Percentiles rank a stretch among this genome's conserved stretches.
These are phyloP conservation scores for Erebia palarica DNA, from an alignment of 2,888 invertebrate genomes.

Conservation along the genomic window DNA sequence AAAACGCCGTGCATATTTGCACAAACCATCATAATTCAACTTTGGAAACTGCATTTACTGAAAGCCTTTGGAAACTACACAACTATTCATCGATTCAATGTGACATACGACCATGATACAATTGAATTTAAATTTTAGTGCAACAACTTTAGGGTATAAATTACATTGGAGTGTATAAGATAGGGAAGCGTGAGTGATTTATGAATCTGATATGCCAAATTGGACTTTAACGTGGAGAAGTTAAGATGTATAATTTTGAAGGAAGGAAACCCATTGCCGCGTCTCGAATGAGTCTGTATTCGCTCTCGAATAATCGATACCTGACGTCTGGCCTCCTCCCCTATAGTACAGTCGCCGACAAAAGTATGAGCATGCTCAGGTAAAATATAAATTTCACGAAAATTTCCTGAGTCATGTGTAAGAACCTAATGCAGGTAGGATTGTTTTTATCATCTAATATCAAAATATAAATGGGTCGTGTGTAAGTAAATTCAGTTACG, in stretches of 20 bases:
- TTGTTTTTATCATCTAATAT: too few species aligned
- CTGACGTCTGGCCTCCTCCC: constrained; percentile 75
- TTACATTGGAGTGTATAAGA: constrained; percentile 48
- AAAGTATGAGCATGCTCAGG: constrained; percentile 25
- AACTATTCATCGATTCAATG: constrained; percentile 44
- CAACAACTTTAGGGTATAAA: constrained; percentile 36
- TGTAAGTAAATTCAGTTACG: too few species aligned
- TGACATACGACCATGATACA: constrained; percentile 22
- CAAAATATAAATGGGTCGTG: too few species aligned
- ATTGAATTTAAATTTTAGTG: constrained; percentile 17
- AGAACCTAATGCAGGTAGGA: too few species aligned
- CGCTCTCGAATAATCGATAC: constrained; percentile 81
- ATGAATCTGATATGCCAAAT: constrained; percentile 47
- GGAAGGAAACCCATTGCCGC: constrained; percentile 64
- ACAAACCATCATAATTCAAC: constrained; percentile 38
- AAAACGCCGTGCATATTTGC: constrained; percentile 31
- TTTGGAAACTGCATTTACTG: constrained; percentile 58
- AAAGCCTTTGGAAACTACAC: constrained; percentile 66
- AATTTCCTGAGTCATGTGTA: too few species aligned
- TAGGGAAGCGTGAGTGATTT: constrained; percentile 66
- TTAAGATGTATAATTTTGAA: constrained; percentile 56
- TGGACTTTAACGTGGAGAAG: constrained; percentile 47
- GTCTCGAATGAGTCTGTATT: constrained; percentile 66
- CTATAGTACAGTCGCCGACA: constrained; percentile 35
- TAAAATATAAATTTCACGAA: not conserved